Conservation (phyloP, 2,888 invertebrate species). For the Chalcis sispes region DNA sequence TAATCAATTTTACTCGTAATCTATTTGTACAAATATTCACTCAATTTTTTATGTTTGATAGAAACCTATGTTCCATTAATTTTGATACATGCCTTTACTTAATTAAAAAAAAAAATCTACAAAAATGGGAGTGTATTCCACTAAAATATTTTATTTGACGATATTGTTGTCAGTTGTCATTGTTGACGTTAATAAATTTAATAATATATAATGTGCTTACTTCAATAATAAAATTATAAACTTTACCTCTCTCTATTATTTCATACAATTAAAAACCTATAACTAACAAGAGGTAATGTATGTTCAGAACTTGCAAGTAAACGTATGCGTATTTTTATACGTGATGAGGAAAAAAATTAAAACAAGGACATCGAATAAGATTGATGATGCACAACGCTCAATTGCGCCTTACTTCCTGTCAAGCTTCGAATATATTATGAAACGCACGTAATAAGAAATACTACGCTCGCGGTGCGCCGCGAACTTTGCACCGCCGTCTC, state of each 20-base stretch:
- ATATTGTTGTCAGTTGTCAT: conserved; percentile 42
- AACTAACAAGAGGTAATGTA: too few relatives aligned
- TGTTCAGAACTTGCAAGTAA: too few relatives aligned
- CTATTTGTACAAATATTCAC: conserved; percentile 26
- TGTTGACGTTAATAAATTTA: conserved; percentile 50
- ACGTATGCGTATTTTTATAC: not conserved
- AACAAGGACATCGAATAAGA: conserved; percentile 37
- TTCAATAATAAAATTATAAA: not conserved
- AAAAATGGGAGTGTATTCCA: conserved; percentile 20
- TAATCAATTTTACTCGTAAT: conserved; percentile 25
- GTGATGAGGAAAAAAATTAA: conserved; percentile 37
- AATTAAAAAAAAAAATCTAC: not conserved
- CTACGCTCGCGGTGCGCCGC: not conserved
- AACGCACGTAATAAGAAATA: conserved; percentile 35
- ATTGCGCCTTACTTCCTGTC: conserved; percentile 47
- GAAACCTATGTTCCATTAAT: conserved; percentile 28
- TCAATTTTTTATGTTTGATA: conserved; percentile 47
- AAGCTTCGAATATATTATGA: conserved; percentile 48
- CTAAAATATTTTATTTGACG: conserved; percentile 33
- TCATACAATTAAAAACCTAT: conserved; percentile 2
- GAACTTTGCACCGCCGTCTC: conserved; percentile 10
- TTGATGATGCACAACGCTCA: conserved; percentile 29
- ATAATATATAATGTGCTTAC: conserved; percentile 23
- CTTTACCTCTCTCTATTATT: not conserved
- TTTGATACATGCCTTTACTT: conserved; percentile 33